Evolutionary conservation across 92 coral and sea anemone species (phyloP).

Genomic region (Heteractis magnifica): DNA sequence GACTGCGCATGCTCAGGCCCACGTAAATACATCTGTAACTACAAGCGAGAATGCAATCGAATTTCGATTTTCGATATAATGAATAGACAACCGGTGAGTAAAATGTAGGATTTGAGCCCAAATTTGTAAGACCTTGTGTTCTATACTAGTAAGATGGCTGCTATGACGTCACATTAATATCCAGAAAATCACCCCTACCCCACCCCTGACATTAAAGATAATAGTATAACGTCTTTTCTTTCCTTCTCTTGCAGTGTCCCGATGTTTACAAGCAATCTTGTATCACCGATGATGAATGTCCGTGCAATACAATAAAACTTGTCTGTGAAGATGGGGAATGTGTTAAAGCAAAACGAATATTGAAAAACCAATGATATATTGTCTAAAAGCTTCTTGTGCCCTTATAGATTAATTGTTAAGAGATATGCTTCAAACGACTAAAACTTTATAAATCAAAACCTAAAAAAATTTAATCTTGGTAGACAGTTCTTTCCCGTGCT

Average conservation of each 20-base stretch:
- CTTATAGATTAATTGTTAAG: not conserved
- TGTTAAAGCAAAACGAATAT: not conserved
- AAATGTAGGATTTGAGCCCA: not conserved
- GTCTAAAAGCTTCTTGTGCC: not conserved
- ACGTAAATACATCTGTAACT: not conserved
- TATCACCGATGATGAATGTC: not conserved
- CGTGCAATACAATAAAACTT: not conserved
- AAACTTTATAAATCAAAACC: not conserved
- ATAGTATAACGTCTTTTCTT: not conserved
- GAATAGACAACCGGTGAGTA: slow-evolving; percentile 9
- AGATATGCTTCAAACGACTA: not conserved
- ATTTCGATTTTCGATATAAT: not conserved
- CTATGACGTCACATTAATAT: too few species aligned
- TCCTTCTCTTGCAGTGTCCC: not conserved
- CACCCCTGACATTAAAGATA: not conserved
- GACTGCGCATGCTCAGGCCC: slow-evolving; percentile 10
- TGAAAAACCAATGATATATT: not conserved
- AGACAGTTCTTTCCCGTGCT: not conserved
- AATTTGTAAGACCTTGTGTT: too few species aligned
- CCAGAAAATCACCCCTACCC: not conserved
- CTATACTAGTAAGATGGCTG: too few species aligned
- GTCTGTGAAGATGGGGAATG: slow-evolving; percentile 3
- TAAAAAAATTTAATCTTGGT: not conserved
- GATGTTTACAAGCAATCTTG: not conserved
- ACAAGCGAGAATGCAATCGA: not conserved